Evolutionary conservation across 2,113 vertebrate genomes (phyloP).

Genomic region (Megaleporinus macrocephalus): DNA sequence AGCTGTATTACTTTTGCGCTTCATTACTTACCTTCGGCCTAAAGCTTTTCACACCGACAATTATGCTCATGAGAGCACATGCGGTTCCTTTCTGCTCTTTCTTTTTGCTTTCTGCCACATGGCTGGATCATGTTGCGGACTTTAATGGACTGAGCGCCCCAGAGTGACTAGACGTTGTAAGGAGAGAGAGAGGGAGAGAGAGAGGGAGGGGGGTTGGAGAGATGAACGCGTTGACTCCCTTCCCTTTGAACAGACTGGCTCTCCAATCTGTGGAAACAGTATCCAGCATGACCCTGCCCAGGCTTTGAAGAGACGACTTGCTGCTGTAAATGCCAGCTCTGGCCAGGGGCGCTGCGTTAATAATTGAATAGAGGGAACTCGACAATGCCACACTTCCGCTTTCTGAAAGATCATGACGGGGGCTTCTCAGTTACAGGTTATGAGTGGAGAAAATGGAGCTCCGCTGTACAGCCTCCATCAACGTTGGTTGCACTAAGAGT

Average conservation of each 20-base stretch:
- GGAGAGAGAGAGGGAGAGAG: constrained; percentile 26
- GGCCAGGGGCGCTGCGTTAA: constrained; percentile 58
- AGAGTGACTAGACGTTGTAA: constrained; percentile 46
- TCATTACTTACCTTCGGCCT: constrained; percentile 17
- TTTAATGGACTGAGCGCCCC: constrained; percentile 51
- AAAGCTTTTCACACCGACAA: constrained; percentile 23
- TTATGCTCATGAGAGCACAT: constrained; percentile 30
- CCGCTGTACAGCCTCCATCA: constrained; percentile 22
- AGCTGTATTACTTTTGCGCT: background rate
- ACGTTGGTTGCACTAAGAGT: constrained; percentile 15
- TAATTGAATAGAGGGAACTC: constrained; percentile 60
- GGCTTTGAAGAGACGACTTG: constrained; percentile 60
- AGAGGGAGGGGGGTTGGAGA: constrained; percentile 33
- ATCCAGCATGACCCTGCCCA: constrained; percentile 51
- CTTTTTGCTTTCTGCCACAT: constrained; percentile 44
- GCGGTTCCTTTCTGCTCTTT: constrained; percentile 26
- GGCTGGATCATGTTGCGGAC: constrained; percentile 51
- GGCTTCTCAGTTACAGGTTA: constrained; percentile 57
- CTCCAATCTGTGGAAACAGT: constrained; percentile 54
- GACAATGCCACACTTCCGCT: constrained; percentile 57
- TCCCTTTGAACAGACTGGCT: constrained; percentile 56
- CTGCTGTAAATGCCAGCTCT: constrained; percentile 55
- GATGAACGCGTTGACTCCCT: constrained; percentile 35
- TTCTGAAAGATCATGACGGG: constrained; percentile 52
- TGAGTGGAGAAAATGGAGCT: constrained; percentile 49